phyloP scores from a whole-genome alignment of 2,888 invertebrate species.

The Corbicula japonica region DNA sequence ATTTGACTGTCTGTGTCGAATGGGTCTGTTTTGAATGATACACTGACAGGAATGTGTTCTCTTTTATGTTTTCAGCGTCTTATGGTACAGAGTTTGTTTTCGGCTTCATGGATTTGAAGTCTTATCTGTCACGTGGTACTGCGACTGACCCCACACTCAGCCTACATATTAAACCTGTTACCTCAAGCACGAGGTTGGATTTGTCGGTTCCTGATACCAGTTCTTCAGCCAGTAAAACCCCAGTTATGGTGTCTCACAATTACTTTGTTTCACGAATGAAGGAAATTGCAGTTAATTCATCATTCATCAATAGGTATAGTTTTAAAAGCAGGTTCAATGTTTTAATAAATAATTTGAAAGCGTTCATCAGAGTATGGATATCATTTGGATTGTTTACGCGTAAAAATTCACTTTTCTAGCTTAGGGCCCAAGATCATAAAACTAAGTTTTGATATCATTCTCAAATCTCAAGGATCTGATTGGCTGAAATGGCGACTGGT shows the following conservation, averaged over 20 bases:
- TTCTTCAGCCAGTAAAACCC: slow-evolving; percentile 1
- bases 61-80: not conserved
- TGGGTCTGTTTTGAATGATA: no score
- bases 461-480: no score
- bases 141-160: not conserved
- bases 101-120: not conserved
- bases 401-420: no score
- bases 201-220: not conserved
- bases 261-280: not conserved
- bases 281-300: not conserved
- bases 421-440: no score
- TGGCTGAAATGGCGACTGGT: no score
- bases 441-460: no score
- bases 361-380: no score
- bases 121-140: not conserved
- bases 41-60: no score
- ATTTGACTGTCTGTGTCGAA: no score
- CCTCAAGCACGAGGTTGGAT: not conserved
- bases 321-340: no score
- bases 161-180: not conserved
- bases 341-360: no score
- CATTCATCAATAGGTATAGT: not conserved
- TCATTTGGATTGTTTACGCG: no score
- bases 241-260: not conserved
- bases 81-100: slow-evolving; percentile 5